Evolutionary conservation across 1,140 invertebrate species (phyloP), one percentile per base, ranked within the genome.

Genomic region (Macrocentrus cingulum): DNA sequence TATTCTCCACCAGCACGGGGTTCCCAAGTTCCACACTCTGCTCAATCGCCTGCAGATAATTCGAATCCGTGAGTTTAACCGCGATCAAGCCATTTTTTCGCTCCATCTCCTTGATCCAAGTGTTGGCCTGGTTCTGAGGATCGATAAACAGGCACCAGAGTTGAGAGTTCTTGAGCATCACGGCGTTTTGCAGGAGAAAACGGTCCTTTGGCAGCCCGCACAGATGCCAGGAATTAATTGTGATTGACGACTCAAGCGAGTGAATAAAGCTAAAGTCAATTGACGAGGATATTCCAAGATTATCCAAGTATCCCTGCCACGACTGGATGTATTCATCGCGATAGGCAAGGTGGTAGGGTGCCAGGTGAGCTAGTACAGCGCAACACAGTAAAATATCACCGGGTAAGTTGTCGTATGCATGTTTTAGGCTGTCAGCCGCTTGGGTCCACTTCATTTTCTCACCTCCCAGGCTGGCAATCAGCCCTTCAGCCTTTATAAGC

Each of bases 91-190:
- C 79, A 60, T 87, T 86, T 7, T 79, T 75, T 58, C 81, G 83
- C 65, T 90, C 86, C 79, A 87, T 82, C 60, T 82, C 84, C 66
- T 84, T 86, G 8, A 90, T 84, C 87, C 88, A 90, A 56, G 84
- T 77, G 64, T 85, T 87, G 1, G 87, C 89, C 66, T 89, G 87
- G 48, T 82, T 82, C 71, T 90, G 85, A 2, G 88, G 87, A 74
- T 91, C 89, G 45, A 90, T 83, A 66, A 90, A 82, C n/a, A 91
- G 70, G 1, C 87, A 84, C 85, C 86, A 89, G 53, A 84, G 59
- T 2, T 70, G 49, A 0, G 80, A 77, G 18, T 68, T 68, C 3
- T 74, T 67, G 46, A 85, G 79, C 52, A 90, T 89, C 22, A 89
- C 81, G 46, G 83, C 87, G 72, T 90, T 91, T 62, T 89, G 87